Conservation (phyloP, 2,888 invertebrate genomes). For the Spilosoma lubricipeda region DNA sequence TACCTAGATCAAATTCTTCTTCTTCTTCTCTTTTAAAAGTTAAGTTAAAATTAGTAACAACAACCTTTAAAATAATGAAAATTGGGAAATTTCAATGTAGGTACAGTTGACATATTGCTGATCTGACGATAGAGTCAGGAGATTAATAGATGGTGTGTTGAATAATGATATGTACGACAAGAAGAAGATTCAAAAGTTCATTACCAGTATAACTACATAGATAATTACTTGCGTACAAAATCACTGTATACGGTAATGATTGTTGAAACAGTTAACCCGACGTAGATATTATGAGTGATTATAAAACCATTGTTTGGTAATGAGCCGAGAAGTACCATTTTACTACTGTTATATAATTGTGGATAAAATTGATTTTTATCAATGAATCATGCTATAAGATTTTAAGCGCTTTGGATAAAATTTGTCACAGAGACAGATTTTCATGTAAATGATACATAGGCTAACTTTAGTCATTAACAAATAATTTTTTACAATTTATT, state of each 20-base stretch:
- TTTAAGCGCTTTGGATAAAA: background rate
- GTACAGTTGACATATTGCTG: too few species aligned
- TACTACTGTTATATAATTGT: background rate
- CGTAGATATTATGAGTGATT: conserved; percentile 1
- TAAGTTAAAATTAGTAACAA: too few species aligned
- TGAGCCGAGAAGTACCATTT: background rate
- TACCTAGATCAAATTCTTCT: background rate
- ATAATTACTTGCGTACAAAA: conserved; percentile 10
- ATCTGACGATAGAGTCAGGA: too few species aligned
- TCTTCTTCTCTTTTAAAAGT: too few species aligned
- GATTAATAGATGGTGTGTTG: too few species aligned
- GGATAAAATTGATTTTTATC: background rate
- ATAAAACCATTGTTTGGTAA: conserved; percentile 12
- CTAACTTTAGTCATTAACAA: too few species aligned
- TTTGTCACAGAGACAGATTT: background rate
- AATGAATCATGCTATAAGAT: background rate
- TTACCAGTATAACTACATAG: background rate
- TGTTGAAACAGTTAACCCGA: conserved; percentile 1
- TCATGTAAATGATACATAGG: too few species aligned
- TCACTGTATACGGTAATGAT: conserved; percentile 1
- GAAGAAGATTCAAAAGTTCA: background rate
- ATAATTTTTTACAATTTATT: too few species aligned
- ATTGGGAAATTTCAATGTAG: too few species aligned
- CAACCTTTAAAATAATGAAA: too few species aligned
- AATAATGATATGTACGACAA: background rate